phyloP scores from a whole-genome alignment of 2,797 vertebrate species.

The Myoxocephalus aenaeus region DNA sequence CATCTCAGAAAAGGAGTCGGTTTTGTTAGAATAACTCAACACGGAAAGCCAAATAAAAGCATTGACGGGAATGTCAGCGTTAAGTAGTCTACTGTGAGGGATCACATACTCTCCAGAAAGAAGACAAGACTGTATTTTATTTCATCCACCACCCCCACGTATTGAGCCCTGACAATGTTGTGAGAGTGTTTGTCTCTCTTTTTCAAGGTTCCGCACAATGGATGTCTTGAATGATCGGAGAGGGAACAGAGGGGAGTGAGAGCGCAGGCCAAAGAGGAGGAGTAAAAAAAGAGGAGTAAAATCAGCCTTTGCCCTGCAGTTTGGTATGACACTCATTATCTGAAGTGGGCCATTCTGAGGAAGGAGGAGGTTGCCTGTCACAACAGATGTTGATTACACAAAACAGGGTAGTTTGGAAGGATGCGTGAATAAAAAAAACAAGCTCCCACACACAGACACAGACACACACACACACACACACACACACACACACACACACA shows the following conservation, averaged over 20 bases:
- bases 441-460: slow-evolving; percentile 34
- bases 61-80: background rate
- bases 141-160: slow-evolving; percentile 42
- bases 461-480: slow-evolving; percentile 15
- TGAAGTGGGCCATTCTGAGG: slow-evolving; percentile 83
- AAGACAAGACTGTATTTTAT: slow-evolving; percentile 26
- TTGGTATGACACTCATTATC: slow-evolving; percentile 84
- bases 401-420: slow-evolving; percentile 80
- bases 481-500: slow-evolving; percentile 15
- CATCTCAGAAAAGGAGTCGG: background rate
- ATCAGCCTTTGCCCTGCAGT: slow-evolving; percentile 82
- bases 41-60: slow-evolving; percentile 28
- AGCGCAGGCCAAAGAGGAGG: slow-evolving; percentile 73
- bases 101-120: slow-evolving; percentile 21
- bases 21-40: slow-evolving; percentile 11
- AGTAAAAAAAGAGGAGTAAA: slow-evolving; percentile 75
- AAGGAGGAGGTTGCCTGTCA: slow-evolving; percentile 80
- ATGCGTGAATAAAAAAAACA: slow-evolving; percentile 73
- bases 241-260: slow-evolving; percentile 66
- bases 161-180: slow-evolving; percentile 39
- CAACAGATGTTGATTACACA: slow-evolving; percentile 84
- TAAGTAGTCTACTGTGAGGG: slow-evolving; percentile 7
- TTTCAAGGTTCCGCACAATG: slow-evolving; percentile 69
- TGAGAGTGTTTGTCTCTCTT: slow-evolving; percentile 48
- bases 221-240: slow-evolving; percentile 69